phyloP scores from a whole-genome alignment of 1,140 invertebrate genomes.

The Drosophila rhopaloa region DNA sequence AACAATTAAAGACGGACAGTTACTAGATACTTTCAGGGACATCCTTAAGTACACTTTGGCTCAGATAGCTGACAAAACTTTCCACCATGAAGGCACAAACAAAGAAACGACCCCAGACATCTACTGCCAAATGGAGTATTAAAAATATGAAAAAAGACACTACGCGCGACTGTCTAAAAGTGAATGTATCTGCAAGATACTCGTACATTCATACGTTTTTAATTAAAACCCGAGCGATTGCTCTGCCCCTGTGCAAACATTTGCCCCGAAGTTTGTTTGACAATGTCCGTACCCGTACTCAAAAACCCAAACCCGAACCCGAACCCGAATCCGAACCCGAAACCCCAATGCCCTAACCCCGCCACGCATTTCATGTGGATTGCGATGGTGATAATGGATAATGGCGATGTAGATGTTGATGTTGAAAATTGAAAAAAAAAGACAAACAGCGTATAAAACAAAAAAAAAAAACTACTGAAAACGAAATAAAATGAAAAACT shows the following conservation, averaged over 20 bases:
- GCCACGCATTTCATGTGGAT: conserved; percentile 12
- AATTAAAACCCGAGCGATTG: conserved; percentile 40
- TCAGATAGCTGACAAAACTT: background rate
- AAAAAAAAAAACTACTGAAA: conserved; percentile 17
- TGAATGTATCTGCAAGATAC: conserved; percentile 46
- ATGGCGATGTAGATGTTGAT: conserved; percentile 19
- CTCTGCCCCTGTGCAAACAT: conserved; percentile 50
- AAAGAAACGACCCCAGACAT: conserved; percentile 11
- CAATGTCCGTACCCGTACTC: conserved; percentile 45
- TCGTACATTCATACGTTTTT: conserved; percentile 38
- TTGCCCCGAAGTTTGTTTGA: conserved; percentile 60
- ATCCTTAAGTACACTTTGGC: background rate
- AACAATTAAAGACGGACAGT: background rate
- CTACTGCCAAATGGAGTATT: background rate
- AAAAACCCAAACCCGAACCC: background rate
- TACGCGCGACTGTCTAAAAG: conserved; percentile 35
- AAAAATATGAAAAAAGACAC: conserved; percentile 6
- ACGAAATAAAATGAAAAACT: conserved; percentile 66
- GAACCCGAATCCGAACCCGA: background rate
- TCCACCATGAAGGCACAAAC: background rate
- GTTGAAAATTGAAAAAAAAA: conserved; percentile 17
- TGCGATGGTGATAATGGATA: conserved; percentile 2
- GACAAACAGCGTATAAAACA: background rate
- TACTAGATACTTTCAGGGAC: background rate
- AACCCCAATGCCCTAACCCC: background rate